Base-by-base conservation (phyloP, 1,140 invertebrate genomes). In the Tetramorium parvispinum region DNA sequence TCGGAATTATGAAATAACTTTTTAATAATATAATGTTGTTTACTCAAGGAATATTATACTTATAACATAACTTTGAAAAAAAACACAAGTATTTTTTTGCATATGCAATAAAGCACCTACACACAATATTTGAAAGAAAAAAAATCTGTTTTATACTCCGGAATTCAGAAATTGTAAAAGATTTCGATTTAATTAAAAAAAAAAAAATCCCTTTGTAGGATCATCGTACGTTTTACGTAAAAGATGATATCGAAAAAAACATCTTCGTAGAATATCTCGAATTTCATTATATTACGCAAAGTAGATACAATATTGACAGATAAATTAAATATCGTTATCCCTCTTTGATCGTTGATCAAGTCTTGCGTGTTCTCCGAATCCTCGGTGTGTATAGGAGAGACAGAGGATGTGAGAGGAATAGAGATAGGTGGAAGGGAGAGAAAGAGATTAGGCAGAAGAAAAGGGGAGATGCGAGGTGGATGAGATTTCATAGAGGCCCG, bases 401-500 rank as follows among this genome's bases (percentile, higher is more conserved):
- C 66, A 16, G n/a, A 27, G 46, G 37, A 27, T 13, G 59, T 11
- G 61, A 53, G 43, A 55, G 32, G 55, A 27, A 87, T 55, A 68
- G 46, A 13, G 32, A 32, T 4, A 32, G 32, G 8, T 46, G 43
- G 11, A 8, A 46, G 65, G 51, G 46, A 21, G 40, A 86, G 71
- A 18, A 73, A 66, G 43, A 85, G 61, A 87, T 77, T 71, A 32
- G 76, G 18, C 13, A 70, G 59, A 61, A 63, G 37, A 18, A 66
- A 85, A 68, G 27, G 65, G 59, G 27, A 86, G 24, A 37, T 13
- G 59, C 27, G 51, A 87, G 85, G 85, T 65, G 73, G 88, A 91
- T 77, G 87, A 88, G 81, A 83, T 90, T 88, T 88, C 63, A 77
- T 78, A 78, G 85, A 83, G 90, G 89, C 78, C 71, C 66, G 79